Percentiles rank a stretch among this genome's conserved stretches.
Conservation (phyloP, 2,113 vertebrate species). For the Hippocampus mohnikei region DNA sequence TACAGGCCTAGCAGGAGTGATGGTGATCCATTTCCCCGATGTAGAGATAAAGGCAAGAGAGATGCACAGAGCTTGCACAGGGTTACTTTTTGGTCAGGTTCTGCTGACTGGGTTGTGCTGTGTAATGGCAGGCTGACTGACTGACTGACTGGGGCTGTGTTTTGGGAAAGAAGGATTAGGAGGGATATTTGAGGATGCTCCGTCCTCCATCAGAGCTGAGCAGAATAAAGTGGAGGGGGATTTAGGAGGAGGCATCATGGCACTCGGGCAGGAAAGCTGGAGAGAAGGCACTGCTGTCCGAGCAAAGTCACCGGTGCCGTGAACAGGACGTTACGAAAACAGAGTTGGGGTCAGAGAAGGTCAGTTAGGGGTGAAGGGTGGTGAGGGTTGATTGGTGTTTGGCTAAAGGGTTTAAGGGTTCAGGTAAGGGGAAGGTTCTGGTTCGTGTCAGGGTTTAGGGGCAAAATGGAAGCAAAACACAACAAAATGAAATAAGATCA, state of each 20-base stretch:
- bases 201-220: conserved; percentile 30
- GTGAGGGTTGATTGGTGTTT: no score
- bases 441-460: no score
- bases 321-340: no score
- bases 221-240: conserved; percentile 31
- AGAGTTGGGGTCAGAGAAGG: no score
- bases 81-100: conserved; percentile 40
- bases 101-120: conserved; percentile 10
- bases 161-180: conserved; percentile 48
- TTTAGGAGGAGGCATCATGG: conserved; percentile 22
- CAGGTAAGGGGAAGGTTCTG: no score
- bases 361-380: no score
- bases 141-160: conserved; percentile 52
- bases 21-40: conserved; percentile 46
- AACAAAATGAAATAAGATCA: no score
- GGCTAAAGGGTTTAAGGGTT: no score
- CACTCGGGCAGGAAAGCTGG: conserved; percentile 24
- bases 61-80: background rate
- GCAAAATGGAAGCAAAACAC: no score
- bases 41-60: conserved; percentile 50
- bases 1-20: conserved; percentile 26
- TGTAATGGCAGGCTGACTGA: conserved; percentile 36
- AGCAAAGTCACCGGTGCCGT: no score
- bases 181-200: conserved; percentile 16
- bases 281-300: no score